These are phyloP conservation scores for Upupa epops DNA, from an alignment of 2,113 vertebrate genomes.

Conservation along the genomic window DNA sequence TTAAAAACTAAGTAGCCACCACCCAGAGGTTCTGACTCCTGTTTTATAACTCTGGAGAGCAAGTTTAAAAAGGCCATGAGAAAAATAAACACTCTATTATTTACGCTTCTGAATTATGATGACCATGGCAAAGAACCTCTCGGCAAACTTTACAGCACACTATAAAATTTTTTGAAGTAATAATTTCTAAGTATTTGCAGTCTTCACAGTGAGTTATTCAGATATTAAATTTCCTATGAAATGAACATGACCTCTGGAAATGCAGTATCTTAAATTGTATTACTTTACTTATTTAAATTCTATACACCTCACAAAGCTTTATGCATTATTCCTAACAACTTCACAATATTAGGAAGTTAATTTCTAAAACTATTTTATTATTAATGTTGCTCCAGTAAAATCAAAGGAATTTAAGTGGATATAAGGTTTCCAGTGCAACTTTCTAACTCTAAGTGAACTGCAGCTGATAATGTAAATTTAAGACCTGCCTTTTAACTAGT, in stretches of 20 bases:
- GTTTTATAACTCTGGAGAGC: constrained; percentile 9
- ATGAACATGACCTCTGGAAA: constrained; percentile 55
- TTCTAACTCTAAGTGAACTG: background rate
- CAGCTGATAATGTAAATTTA: background rate
- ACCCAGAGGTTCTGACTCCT: constrained; percentile 14
- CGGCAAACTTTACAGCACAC: background rate
- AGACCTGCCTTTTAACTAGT: background rate
- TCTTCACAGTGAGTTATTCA: constrained; percentile 43
- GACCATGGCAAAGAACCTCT: background rate
- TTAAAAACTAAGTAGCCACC: constrained; percentile 31
- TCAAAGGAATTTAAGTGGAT: background rate
- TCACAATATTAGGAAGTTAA: constrained; percentile 23
- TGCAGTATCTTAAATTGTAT: constrained; percentile 36
- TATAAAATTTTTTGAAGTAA: constrained; percentile 10
- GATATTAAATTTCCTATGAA: constrained; percentile 53
- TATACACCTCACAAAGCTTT: constrained; percentile 22
- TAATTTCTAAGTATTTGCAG: constrained; percentile 33
- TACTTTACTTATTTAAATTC: constrained; percentile 42
- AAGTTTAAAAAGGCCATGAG: background rate
- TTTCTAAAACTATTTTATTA: constrained; percentile 54
- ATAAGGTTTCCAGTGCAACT: background rate
- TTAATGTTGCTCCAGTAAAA: constrained; percentile 15
- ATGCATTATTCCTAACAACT: constrained; percentile 54
- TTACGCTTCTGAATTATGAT: constrained; percentile 25
- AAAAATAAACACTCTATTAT: constrained; percentile 44